These are phyloP conservation scores for Bhutanitis thaidina DNA, from an alignment of 2,888 invertebrate species.

Conservation along the genomic window DNA sequence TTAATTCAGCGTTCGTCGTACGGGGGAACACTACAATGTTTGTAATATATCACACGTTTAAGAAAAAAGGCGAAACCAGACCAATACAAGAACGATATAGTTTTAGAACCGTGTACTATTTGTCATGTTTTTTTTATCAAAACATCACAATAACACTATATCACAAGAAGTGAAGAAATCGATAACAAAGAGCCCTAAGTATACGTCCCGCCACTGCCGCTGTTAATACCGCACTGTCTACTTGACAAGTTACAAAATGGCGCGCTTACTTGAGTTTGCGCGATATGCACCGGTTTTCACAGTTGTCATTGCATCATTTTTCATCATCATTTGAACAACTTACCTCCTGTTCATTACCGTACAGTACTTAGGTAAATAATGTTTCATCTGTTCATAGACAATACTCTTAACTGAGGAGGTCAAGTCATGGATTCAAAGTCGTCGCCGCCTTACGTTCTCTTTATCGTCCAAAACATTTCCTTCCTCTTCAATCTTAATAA, in stretches of 20 bases:
- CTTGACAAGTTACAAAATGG: conserved; percentile 45
- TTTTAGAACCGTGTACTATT: conserved; percentile 39
- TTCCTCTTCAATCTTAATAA: too few relatives aligned
- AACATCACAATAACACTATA: conserved; percentile 59
- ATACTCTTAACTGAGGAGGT: too few relatives aligned
- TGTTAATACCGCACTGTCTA: conserved; percentile 55
- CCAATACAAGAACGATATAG: conserved; percentile 38
- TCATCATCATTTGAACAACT: too few relatives aligned
- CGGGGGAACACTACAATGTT: conserved; percentile 29
- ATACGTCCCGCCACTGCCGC: conserved; percentile 35
- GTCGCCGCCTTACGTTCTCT: too few relatives aligned
- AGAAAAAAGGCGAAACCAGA: conserved; percentile 40
- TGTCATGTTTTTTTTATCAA: conserved; percentile 50
- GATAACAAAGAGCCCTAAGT: conserved; percentile 42
- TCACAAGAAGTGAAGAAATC: conserved; percentile 40
- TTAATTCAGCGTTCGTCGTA: conserved; percentile 1
- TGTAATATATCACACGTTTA: conserved; percentile 29
- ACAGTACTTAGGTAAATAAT: too few relatives aligned
- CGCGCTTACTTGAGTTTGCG: conserved; percentile 52
- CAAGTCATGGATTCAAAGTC: too few relatives aligned
- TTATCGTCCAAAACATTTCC: too few relatives aligned
- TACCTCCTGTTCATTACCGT: too few relatives aligned
- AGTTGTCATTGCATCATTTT: not conserved
- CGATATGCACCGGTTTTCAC: conserved; percentile 34
- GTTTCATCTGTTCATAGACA: too few relatives aligned